These are phyloP conservation scores for Sphaeramia orbicularis DNA, from an alignment of 2,797 vertebrate genomes.

Conservation along the genomic window DNA sequence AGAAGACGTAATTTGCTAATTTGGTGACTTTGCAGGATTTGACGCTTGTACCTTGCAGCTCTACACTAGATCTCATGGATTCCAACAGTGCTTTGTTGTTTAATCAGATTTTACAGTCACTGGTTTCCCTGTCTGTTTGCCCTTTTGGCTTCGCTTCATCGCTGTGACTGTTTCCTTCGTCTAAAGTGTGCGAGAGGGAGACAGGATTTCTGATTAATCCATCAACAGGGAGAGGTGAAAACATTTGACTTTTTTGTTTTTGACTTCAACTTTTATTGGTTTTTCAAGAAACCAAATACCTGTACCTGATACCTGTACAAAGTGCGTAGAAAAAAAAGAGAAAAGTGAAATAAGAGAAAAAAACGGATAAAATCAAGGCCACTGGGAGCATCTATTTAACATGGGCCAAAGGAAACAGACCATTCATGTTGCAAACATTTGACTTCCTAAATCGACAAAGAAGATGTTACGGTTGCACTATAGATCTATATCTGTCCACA, in stretches of 20 bases:
- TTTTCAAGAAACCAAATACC: too few relatives aligned
- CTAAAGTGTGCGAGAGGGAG: conserved; percentile 13
- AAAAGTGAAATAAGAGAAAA: too few relatives aligned
- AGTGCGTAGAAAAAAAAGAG: too few relatives aligned
- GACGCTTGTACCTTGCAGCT: conserved; percentile 20
- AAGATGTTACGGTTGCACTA: not conserved
- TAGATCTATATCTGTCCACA: not conserved
- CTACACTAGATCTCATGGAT: conserved; percentile 21
- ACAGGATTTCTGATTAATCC: conserved; percentile 35
- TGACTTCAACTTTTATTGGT: too few relatives aligned
- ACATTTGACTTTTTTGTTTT: conserved; percentile 27
- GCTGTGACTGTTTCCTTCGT: conserved; percentile 9
- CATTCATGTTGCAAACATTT: too few relatives aligned
- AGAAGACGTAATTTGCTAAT: conserved; percentile 56
- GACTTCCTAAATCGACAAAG: not conserved
- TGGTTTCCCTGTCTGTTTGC: conserved; percentile 35
- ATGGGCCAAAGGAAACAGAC: too few relatives aligned
- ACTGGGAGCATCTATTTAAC: too few relatives aligned
- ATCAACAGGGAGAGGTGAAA: conserved; percentile 19
- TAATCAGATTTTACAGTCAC: conserved; percentile 55
- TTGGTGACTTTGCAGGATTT: conserved; percentile 60
- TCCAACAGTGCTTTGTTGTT: conserved; percentile 47
- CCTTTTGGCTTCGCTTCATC: conserved; percentile 22
- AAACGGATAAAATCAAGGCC: too few relatives aligned
- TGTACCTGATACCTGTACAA: too few relatives aligned